Percentiles rank a stretch among this genome's conserved stretches.
These are phyloP conservation scores for Carassius auratus DNA, from an alignment of 2,113 vertebrate genomes.

Conservation along the genomic window DNA sequence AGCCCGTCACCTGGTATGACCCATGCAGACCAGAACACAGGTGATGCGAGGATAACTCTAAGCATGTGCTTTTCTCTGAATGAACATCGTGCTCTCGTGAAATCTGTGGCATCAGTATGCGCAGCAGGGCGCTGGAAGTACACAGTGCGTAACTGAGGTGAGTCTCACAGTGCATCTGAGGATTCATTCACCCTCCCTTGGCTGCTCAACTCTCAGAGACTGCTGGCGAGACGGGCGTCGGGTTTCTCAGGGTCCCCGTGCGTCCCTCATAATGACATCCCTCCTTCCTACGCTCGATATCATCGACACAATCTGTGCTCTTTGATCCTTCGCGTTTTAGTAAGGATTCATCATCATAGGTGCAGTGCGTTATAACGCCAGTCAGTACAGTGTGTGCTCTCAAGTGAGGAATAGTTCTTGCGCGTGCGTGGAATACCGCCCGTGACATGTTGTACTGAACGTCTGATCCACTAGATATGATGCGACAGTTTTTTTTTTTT, in stretches of 20 bases:
- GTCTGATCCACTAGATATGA: conserved; percentile 33
- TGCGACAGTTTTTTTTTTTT: conserved; percentile 1
- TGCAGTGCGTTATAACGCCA: not conserved
- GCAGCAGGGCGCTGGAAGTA: conserved; percentile 3
- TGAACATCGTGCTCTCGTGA: not conserved
- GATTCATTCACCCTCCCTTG: conserved; percentile 45
- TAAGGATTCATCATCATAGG: not conserved
- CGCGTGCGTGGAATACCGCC: not conserved
- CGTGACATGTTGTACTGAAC: conserved; percentile 10
- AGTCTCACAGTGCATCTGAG: conserved; percentile 60
- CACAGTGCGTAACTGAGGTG: conserved; percentile 7
- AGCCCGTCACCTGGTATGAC: conserved; percentile 46
- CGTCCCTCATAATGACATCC: conserved; percentile 55
- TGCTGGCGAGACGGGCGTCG: conserved; percentile 72
- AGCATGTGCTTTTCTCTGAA: conserved; percentile 25
- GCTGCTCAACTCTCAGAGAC: conserved; percentile 62
- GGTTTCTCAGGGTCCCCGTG: conserved; percentile 61
- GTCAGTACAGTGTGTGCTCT: conserved; percentile 12
- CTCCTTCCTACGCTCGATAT: conserved; percentile 26
- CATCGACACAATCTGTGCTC: conserved; percentile 9
- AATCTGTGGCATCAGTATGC: conserved; percentile 5
- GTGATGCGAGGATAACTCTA: not conserved
- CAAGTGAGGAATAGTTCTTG: not conserved
- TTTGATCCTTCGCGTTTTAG: conserved; percentile 3
- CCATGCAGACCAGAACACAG: conserved; percentile 53